These are phyloP conservation scores for Conops quadrifasciatus DNA, from an alignment of 2,888 invertebrate genomes.

Conservation along the genomic window DNA sequence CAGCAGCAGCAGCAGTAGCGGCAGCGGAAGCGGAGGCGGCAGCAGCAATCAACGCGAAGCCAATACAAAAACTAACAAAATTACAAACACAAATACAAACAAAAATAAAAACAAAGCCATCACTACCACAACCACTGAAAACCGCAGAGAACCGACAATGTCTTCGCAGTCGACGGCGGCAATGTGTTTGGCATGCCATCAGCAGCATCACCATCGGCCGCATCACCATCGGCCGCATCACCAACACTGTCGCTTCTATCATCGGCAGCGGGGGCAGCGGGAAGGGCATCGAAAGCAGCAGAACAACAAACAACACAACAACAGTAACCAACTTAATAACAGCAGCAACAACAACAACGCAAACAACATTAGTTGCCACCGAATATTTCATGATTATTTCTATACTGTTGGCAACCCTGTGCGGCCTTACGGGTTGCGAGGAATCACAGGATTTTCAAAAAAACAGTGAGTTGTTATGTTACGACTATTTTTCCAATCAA, in stretches of 20 bases:
- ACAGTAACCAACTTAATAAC: slow-evolving; percentile 1
- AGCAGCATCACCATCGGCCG: slow-evolving; percentile 8
- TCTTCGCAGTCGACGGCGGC: slow-evolving; percentile 42
- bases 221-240: slow-evolving; percentile 31
- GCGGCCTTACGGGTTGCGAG: slow-evolving; percentile 58
- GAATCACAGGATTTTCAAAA: slow-evolving; percentile 66
- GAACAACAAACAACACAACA: slow-evolving; percentile 3
- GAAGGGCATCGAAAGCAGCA: not conserved
- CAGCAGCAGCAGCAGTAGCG: slow-evolving; percentile 27
- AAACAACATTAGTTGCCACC: slow-evolving; percentile 36
- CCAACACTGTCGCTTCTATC: not conserved
- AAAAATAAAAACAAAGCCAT: not conserved
- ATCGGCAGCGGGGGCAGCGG: too few species aligned
- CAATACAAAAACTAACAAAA: slow-evolving; percentile 13
- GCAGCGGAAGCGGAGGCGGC: slow-evolving; percentile 35
- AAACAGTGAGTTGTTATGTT: slow-evolving; percentile 60
- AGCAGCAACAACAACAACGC: slow-evolving; percentile 17
- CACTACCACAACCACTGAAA: not conserved
- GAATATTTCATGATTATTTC: slow-evolving; percentile 50
- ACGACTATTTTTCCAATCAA: not conserved
- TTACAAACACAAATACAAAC: slow-evolving; percentile 24
- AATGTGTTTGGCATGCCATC: not conserved
- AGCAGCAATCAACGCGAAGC: not conserved
- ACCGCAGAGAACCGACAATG: slow-evolving; percentile 41
- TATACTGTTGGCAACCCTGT: slow-evolving; percentile 51